Conservation (phyloP, 1,140 invertebrate genomes). For the Physella acuta region DNA sequence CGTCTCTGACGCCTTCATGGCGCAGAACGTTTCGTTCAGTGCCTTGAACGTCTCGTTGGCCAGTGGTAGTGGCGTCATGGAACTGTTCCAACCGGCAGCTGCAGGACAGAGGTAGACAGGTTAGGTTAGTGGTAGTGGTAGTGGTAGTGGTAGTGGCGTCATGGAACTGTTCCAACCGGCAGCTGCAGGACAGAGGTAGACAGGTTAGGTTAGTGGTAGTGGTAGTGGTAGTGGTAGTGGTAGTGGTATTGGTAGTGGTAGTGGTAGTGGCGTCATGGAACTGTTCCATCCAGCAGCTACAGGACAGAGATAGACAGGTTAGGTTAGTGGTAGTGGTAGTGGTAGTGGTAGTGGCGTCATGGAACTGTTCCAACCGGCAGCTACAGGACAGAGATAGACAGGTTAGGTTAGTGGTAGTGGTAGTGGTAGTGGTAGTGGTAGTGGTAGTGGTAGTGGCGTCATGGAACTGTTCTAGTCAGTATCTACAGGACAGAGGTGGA, state of each 20-base stretch:
- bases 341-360: not conserved
- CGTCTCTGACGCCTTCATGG: not conserved
- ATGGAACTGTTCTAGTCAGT: not conserved
- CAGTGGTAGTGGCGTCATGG: not conserved
- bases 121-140: no score
- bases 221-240: not conserved
- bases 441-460: not conserved
- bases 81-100: slow-evolving; percentile 11
- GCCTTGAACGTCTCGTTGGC: not conserved
- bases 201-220: not conserved
- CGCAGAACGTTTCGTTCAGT: slow-evolving; percentile 9
- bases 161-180: not conserved
- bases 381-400: not conserved
- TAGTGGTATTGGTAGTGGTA: not conserved
- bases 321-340: not conserved
- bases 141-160: no score
- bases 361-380: not conserved
- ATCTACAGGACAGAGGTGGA: not conserved
- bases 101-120: not conserved
- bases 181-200: not conserved
- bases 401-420: not conserved
- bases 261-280: no score
- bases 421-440: not conserved
- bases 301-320: not conserved
- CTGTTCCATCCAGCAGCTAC: no score